Percentiles rank a stretch among this genome's conserved stretches.
Conservation (phyloP, 2,797 vertebrate species). For the Potorous gilbertii region DNA sequence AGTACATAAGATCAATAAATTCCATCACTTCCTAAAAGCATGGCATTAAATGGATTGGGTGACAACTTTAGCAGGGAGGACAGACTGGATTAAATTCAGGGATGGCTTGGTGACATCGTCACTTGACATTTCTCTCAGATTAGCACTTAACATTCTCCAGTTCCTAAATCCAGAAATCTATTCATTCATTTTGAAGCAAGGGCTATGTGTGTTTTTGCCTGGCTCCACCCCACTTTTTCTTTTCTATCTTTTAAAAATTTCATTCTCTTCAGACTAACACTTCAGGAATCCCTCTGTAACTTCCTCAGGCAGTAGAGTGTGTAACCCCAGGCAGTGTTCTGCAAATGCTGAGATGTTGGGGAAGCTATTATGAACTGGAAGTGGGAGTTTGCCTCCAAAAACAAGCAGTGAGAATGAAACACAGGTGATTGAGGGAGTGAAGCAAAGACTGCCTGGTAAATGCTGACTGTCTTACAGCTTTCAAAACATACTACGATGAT, state of each 20-base stretch:
- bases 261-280: background rate
- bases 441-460: background rate
- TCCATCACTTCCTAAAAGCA: conserved; percentile 33
- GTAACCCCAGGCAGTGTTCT: conserved; percentile 32
- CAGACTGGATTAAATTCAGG: conserved; percentile 31
- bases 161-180: too few species aligned
- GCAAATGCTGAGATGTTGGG: background rate
- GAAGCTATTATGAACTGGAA: background rate
- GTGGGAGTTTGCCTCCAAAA: background rate
- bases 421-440: background rate
- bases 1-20: background rate
- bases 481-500: background rate
- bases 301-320: conserved; percentile 28
- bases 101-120: background rate
- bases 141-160: too few species aligned
- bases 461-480: background rate
- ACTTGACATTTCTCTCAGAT: conserved; percentile 36
- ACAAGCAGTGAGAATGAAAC: background rate
- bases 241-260: background rate
- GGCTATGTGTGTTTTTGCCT: background rate
- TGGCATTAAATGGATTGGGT: accelerated
- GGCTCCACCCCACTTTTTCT: background rate
- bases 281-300: background rate
- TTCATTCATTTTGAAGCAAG: too few species aligned
- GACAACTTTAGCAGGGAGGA: conserved; percentile 40